A percentile compares a stretch with the other conserved stretches of the same genome.
Evolutionary conservation across 2,113 vertebrate genomes (phyloP).

Genomic region (Jaculus jaculus): DNA sequence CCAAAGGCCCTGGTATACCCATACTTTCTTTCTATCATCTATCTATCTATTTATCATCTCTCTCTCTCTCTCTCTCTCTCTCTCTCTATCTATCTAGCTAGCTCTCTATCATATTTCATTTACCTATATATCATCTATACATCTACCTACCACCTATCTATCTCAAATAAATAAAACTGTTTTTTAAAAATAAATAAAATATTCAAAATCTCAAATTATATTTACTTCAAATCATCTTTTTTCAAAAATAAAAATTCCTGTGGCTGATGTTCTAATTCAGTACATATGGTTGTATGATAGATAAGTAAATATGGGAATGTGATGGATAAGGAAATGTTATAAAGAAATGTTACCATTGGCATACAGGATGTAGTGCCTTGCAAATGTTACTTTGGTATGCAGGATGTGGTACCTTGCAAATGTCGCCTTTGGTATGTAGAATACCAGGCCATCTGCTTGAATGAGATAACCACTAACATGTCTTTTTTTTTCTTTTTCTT

Average conservation of each 20-base stretch:
- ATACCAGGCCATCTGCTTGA: too few species aligned
- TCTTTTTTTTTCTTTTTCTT: too few species aligned
- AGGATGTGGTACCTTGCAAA: too few species aligned
- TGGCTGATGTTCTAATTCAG: neutral
- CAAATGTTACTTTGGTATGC: too few species aligned
- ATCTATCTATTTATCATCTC: neutral
- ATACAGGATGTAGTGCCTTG: too few species aligned
- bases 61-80: neutral
- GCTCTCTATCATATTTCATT: too few species aligned
- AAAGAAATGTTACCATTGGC: too few species aligned
- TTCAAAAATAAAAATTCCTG: neutral
- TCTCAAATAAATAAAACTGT: neutral
- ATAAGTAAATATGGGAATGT: too few species aligned
- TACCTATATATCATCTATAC: neutral
- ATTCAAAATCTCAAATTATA: neutral
- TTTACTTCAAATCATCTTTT: neutral
- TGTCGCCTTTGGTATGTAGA: too few species aligned
- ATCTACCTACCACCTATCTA: neutral
- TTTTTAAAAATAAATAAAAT: neutral
- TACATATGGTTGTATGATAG: neutral
- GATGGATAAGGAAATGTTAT: too few species aligned
- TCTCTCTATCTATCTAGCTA: neutral
- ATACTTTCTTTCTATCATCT: neutral
- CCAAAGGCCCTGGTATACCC: too few species aligned
- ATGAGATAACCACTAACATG: too few species aligned